A percentile compares a stretch with the other conserved stretches of the same genome.
These are phyloP conservation scores for Fabriciana adippe DNA, from an alignment of 2,888 invertebrate genomes.

Conservation along the genomic window DNA sequence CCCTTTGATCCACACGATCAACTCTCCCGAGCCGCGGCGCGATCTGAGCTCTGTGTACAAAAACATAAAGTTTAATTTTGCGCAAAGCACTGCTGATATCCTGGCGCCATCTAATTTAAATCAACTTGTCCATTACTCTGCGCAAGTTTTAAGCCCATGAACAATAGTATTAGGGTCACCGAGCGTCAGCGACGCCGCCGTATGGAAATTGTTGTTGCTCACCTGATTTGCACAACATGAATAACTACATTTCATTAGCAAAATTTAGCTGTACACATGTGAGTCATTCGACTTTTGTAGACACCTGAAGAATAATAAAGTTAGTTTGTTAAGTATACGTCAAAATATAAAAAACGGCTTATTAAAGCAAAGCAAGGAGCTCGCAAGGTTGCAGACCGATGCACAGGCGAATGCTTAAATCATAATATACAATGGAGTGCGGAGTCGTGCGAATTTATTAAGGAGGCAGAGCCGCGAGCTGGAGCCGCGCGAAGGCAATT, in stretches of 20 bases:
- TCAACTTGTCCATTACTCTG: constrained; percentile 20
- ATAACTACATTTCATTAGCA: not conserved
- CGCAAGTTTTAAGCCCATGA: constrained; percentile 12
- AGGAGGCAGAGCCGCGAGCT: constrained; percentile 27
- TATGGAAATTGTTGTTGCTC: not conserved
- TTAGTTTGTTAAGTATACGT: not conserved
- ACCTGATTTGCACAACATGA: not conserved
- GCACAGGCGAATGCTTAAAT: constrained; percentile 9
- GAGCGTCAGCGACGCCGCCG: not conserved
- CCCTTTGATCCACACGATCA: constrained; percentile 18
- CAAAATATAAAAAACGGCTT: not conserved
- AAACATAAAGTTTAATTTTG: not conserved
- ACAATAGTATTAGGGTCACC: constrained; percentile 11
- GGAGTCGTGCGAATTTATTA: constrained; percentile 18
- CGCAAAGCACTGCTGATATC: not conserved
- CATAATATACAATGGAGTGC: constrained; percentile 20
- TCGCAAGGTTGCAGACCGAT: not conserved
- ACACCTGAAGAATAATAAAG: not conserved
- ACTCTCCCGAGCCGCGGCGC: not conserved
- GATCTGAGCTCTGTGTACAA: not conserved
- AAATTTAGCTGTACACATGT: not conserved
- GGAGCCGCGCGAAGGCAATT: constrained; percentile 44
- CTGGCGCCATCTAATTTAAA: constrained; percentile 20
- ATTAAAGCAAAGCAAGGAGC: not conserved
- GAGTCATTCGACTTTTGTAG: not conserved